Conservation (phyloP, 2,113 vertebrate species). For the Lycaon pictus region DNA sequence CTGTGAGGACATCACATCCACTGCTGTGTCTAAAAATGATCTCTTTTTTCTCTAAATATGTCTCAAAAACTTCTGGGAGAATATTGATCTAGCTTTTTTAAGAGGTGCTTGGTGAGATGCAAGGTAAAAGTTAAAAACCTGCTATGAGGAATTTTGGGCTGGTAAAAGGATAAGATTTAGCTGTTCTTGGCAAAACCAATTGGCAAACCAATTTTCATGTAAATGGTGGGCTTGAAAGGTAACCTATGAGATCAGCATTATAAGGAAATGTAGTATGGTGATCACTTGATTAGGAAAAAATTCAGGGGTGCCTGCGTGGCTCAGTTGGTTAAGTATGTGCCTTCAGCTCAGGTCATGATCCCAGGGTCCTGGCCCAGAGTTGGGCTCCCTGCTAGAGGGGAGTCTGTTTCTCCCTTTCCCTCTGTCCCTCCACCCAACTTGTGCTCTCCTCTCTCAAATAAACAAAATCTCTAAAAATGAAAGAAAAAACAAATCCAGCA, state of each 20-base stretch:
- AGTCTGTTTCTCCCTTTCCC: neutral
- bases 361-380: too few relatives aligned
- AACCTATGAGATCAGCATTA: neutral
- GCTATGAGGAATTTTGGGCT: neutral
- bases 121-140: constrained; percentile 31
- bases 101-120: neutral
- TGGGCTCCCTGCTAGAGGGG: neutral
- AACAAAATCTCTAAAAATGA: neutral
- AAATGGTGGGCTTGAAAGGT: neutral
- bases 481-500: neutral
- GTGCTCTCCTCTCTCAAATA: neutral
- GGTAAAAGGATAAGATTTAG: constrained; percentile 17
- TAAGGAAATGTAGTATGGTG: neutral
- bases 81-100: neutral
- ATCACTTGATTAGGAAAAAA: neutral
- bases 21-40: neutral
- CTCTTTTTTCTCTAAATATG: neutral
- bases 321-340: neutral
- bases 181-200: neutral
- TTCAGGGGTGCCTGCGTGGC: neutral
- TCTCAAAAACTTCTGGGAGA: neutral
- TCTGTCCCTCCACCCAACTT: neutral
- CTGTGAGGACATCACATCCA: neutral
- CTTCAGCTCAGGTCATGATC: neutral
- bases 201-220: constrained; percentile 14